A percentile compares a stretch with the other conserved stretches of the same genome.
These are phyloP conservation scores for Coptodon bakossiorum DNA, from an alignment of 2,113 vertebrate genomes.

Conservation along the genomic window DNA sequence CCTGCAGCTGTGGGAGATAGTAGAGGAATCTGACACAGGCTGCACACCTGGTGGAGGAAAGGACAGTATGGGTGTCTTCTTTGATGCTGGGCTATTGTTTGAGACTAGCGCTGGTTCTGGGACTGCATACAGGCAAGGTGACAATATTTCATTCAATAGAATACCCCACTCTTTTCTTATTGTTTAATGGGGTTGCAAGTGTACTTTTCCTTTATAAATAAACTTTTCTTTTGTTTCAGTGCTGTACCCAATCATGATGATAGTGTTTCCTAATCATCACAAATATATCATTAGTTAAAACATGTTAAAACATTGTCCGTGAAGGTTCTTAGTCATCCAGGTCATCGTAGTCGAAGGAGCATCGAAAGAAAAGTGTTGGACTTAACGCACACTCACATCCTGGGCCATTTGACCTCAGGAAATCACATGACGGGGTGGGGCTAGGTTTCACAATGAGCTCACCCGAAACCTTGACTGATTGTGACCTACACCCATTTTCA, in stretches of 20 bases:
- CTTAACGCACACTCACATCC: too few species aligned
- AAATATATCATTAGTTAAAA: neutral
- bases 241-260: neutral
- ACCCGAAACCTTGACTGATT: too few species aligned
- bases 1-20: conserved; percentile 72
- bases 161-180: neutral
- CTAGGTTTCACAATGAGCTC: too few species aligned
- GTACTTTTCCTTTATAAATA: neutral
- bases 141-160: neutral
- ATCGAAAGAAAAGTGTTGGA: too few species aligned
- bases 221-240: neutral
- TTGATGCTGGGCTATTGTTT: conserved; percentile 72
- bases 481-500: too few species aligned
- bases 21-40: conserved; percentile 73
- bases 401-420: too few species aligned
- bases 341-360: too few species aligned
- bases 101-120: conserved; percentile 35
- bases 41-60: conserved; percentile 76
- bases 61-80: conserved; percentile 67
- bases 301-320: too few species aligned
- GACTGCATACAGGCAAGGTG: conserved; percentile 68
- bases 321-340: too few species aligned
- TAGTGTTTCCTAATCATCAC: neutral
- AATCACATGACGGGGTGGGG: too few species aligned
- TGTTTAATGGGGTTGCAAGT: neutral